Conservation (phyloP, 2,113 vertebrate genomes). For the Podarcis muralis region DNA sequence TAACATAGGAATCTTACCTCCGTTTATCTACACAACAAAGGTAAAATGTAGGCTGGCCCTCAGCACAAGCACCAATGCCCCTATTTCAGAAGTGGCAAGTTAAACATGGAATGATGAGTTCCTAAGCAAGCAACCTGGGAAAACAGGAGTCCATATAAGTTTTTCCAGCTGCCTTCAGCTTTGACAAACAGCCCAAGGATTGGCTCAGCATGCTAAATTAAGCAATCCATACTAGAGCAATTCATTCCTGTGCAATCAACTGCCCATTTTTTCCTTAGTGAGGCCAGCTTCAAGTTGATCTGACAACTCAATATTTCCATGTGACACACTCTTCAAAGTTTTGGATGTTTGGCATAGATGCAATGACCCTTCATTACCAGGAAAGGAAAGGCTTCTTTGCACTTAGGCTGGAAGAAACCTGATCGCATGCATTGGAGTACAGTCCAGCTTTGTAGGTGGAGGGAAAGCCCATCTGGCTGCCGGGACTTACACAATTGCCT, state of each 20-base stretch:
- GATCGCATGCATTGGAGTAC: neutral
- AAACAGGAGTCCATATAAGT: neutral
- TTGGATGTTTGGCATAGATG: neutral
- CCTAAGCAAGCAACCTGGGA: neutral
- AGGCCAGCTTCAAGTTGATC: neutral
- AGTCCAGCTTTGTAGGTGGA: neutral
- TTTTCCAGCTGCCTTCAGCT: neutral
- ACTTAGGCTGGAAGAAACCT: neutral
- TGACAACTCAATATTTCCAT: neutral
- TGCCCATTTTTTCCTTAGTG: neutral
- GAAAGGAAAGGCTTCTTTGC: neutral
- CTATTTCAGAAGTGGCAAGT: neutral
- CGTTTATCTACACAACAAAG: neutral
- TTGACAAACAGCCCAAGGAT: neutral
- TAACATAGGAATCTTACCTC: neutral
- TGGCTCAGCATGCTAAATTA: slow-evolving; percentile 4
- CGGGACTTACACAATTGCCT: neutral
- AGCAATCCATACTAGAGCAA: neutral
- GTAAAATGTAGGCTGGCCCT: neutral
- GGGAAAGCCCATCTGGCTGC: neutral
- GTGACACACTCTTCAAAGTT: neutral
- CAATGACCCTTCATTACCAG: neutral
- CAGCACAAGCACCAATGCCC: neutral
- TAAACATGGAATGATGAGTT: neutral
- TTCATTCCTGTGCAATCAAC: neutral